Evolutionary conservation across 2,113 vertebrate genomes (phyloP).

Genomic region (Mixornis gularis): DNA sequence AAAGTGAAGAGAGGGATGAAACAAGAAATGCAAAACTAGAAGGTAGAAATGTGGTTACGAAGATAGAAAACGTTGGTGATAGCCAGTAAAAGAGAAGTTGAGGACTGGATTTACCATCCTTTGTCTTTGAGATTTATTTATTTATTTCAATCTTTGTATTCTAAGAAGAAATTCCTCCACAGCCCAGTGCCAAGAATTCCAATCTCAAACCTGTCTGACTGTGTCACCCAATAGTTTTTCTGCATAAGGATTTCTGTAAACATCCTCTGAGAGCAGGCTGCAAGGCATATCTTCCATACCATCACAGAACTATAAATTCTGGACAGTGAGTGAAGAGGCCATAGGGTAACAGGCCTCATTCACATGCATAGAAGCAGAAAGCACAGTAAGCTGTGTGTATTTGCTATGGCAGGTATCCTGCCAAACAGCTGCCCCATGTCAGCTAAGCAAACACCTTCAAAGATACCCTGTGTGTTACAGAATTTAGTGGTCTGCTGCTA

Average conservation of each 20-base stretch:
- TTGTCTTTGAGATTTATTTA: background rate
- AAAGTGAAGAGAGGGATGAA: background rate
- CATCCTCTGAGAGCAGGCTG: background rate
- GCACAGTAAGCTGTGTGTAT: background rate
- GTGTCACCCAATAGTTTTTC: background rate
- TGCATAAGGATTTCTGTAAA: background rate
- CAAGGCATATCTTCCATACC: background rate
- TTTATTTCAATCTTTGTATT: background rate
- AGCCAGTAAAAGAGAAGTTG: background rate
- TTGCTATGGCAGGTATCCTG: background rate
- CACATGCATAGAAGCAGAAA: background rate
- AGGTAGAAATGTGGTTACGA: background rate
- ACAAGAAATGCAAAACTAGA: background rate
- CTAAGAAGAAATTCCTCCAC: background rate
- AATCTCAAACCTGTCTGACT: background rate
- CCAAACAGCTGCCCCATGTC: background rate
- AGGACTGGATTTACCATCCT: background rate
- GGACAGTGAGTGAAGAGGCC: accelerated
- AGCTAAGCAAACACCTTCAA: background rate
- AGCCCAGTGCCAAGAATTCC: background rate
- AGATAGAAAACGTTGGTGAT: background rate
- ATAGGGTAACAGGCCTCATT: accelerated
- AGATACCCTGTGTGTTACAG: background rate
- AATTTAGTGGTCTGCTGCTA: background rate
- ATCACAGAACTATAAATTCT: background rate